A percentile compares a stretch with the other conserved stretches of the same genome.
Conservation (phyloP, 2,797 vertebrate species). For the Huso huso region DNA sequence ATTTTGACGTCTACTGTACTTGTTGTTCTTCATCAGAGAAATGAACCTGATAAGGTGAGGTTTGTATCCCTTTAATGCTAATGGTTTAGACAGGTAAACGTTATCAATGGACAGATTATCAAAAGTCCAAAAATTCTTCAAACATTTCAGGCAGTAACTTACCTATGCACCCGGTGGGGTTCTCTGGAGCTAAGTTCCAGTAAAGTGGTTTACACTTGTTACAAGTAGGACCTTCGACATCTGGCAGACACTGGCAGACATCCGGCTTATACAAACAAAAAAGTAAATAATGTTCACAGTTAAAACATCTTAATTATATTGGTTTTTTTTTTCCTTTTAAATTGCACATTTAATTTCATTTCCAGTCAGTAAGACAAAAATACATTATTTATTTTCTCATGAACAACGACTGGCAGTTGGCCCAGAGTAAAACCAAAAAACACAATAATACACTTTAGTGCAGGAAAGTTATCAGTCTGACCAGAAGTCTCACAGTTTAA, state of each 20-base stretch:
- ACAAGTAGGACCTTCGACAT: conserved; percentile 69
- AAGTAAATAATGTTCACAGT: background rate
- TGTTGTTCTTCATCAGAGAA: too few relatives aligned
- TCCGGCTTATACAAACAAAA: conserved; percentile 51
- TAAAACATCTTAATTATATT: conserved; percentile 9
- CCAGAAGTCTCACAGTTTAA: too few relatives aligned
- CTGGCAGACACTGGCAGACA: conserved; percentile 65
- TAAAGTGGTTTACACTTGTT: conserved; percentile 77
- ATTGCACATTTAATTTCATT: conserved; percentile 30
- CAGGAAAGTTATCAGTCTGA: too few relatives aligned
- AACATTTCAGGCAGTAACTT: background rate
- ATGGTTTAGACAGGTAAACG: too few relatives aligned
- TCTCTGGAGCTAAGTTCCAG: conserved; percentile 74
- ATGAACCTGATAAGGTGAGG: too few relatives aligned
- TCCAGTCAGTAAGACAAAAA: conserved; percentile 16
- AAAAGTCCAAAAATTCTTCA: too few relatives aligned
- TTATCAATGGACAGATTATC: background rate
- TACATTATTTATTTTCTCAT: conserved; percentile 17
- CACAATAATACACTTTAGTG: too few relatives aligned
- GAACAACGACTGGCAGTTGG: too few relatives aligned
- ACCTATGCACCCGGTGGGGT: conserved; percentile 75
- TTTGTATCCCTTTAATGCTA: too few relatives aligned
- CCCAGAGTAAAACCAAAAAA: too few relatives aligned
- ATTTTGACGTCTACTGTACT: too few relatives aligned
- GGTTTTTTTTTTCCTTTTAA: conserved; percentile 30